Evolutionary conservation across 2,113 vertebrate genomes (phyloP), one percentile per base, ranked within the genome.

Genomic region (Grallaria varia): DNA sequence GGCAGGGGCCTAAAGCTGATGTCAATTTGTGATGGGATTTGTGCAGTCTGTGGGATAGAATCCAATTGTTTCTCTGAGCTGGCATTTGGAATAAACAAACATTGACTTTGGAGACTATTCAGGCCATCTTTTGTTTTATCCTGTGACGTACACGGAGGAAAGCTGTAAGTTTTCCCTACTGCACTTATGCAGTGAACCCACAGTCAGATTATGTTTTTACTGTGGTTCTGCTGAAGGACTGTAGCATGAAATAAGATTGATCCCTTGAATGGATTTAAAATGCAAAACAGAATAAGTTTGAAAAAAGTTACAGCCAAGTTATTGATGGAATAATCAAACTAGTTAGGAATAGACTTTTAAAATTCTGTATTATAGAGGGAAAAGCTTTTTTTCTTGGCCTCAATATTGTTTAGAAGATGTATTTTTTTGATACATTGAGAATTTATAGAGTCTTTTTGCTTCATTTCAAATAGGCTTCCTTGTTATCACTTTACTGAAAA

Each of bases 111-210:
- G 22, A 89, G 47, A 9, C 22, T 49, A 2, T 55, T 75, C 18
- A 8, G 5, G 5, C 25, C 28, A 16, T 28, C 30, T 72, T 87
- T 49, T 58, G 31, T 45, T 68, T 50, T 55, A 28, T 49, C 6
- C 15, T 20, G 8, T 35, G 27, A 35, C 16, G 18, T 44, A 18
- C 11, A 5, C 33, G 16, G 28, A 74, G 23, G 39, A 73, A 84
- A 73, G 44, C 3, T 14, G 19, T 17, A 64, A 12, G 9, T 5
- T 73, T 73, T 77, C 49, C 20, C n/a, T 73, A 16, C 55, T 89
- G n/a, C 59, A 10, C 27, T 50, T 68, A 16, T 0, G 0, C 8
- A 25, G n/a, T 18, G 55, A 83, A 17, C 24, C 53, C 37, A 69
- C 63, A 72, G 42, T 14, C 31, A 68, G 21, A 22, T 10, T 18